Base-by-base conservation (phyloP, 2,888 invertebrate genomes). In the Drosophila pegasa region DNA sequence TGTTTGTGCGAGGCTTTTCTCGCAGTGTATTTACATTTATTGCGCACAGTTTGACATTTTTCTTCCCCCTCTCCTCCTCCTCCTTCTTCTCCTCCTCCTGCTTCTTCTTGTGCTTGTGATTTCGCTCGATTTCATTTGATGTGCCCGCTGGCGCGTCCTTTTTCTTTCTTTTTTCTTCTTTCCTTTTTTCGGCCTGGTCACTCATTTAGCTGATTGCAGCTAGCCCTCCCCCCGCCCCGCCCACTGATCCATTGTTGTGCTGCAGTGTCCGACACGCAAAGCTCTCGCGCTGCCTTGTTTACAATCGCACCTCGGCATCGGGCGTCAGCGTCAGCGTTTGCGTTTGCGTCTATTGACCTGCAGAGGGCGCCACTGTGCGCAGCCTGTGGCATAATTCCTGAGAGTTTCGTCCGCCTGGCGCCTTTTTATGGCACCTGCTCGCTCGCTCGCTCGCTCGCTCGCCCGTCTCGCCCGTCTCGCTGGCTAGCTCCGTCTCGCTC, bases 221-320 rank as follows among this genome's bases (percentile, higher is more conserved):
- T 0, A 12, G 8, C 41, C 41, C 29, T 2, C 8, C n/a, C 1
- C 16, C 3, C 3, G 12, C 6, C 10, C 4, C 25, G 3, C n/a
- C 37, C n/a, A n/a, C 29, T 47, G 62, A 63, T 73, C 62, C 54
- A 55, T 63, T 78, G 60, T 60, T 72, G 40, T 51, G 59, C 12
- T 47, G 51, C 40, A 22, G 45, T 47, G 47, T 72, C 57, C 52
- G 41, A 52, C 74, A 74, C 74, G 74, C 74, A 65, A 74, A 58
- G 57, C 51, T 35, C 38, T 52, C 27, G 27, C 27, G 18, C 37
- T 29, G 27, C 37, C 65, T 88, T 89, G 88, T 81, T 88, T 88
- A 84, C 84, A 81, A 87, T 89, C 88, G 88, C 91, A 90, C 90
- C 90, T 91, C 79, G 87, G 89, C 71, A 71, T 71, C 74, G 61